Conservation (phyloP, 2,888 invertebrate species). For the Archips crataeganus region DNA sequence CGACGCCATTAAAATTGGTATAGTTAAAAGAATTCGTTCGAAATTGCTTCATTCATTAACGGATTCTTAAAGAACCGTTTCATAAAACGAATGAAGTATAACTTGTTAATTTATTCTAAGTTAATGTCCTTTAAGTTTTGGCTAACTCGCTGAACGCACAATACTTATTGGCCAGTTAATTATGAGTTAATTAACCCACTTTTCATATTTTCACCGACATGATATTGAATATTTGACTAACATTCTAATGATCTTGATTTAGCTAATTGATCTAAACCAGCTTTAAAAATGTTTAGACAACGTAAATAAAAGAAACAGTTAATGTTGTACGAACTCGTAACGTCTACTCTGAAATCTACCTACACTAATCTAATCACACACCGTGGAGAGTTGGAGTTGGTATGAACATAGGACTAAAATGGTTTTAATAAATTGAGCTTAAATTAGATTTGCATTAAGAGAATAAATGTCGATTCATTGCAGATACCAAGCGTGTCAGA, state of each 20-base stretch:
- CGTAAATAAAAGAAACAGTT: neutral
- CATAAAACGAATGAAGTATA: neutral
- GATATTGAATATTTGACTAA: conserved; percentile 32
- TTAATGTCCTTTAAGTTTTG: neutral
- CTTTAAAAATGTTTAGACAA: conserved; percentile 6
- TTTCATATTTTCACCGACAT: conserved; percentile 15
- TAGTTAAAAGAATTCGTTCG: neutral
- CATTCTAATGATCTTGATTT: conserved; percentile 23
- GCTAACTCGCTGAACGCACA: neutral
- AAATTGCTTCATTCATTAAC: conserved; percentile 1
- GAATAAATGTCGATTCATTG: too few species aligned
- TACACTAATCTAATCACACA: too few species aligned
- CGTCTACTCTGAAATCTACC: too few species aligned
- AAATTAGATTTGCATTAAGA: too few species aligned
- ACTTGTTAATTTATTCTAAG: neutral
- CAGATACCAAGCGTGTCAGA: too few species aligned
- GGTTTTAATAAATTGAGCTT: too few species aligned
- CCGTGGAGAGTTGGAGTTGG: too few species aligned
- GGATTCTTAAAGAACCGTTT: conserved; percentile 1
- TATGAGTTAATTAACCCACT: conserved; percentile 21
- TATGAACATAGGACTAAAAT: too few species aligned
- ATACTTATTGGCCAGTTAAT: conserved; percentile 7
- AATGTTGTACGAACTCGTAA: too few species aligned
- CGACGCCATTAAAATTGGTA: neutral
- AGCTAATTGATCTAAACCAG: conserved; percentile 30